These are phyloP conservation scores for Metallyticus violacea DNA, from an alignment of 2,888 invertebrate species.

Conservation along the genomic window DNA sequence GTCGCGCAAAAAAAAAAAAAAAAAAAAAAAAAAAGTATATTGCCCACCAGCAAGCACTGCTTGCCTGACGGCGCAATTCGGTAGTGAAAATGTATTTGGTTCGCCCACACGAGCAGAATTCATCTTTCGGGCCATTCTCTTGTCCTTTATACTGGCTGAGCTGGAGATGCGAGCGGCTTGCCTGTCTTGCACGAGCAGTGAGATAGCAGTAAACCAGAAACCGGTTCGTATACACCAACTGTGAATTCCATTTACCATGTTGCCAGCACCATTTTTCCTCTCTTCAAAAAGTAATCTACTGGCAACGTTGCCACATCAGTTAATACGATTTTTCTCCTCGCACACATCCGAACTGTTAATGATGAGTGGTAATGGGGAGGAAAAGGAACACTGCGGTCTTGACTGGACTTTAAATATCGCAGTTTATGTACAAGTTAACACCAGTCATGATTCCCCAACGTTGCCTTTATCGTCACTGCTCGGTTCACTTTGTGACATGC, in stretches of 20 bases:
- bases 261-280: neutral
- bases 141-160: neutral
- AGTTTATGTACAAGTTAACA: too few species aligned
- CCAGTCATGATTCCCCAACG: too few species aligned
- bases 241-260: slow-evolving; percentile 3
- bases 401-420: too few species aligned
- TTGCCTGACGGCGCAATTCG: neutral
- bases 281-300: neutral
- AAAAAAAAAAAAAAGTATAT: too few species aligned
- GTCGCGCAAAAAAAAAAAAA: neutral
- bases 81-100: neutral
- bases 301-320: neutral
- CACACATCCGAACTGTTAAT: neutral
- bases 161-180: neutral
- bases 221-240: slow-evolving; percentile 14
- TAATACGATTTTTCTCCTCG: neutral
- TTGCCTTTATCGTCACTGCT: too few species aligned
- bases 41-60: neutral
- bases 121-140: neutral
- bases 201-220: neutral
- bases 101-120: neutral
- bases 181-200: neutral
- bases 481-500: too few species aligned
- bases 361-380: too few species aligned
- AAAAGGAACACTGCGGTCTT: too few species aligned